phyloP scores from a whole-genome alignment of 2,113 vertebrate species.

The Polypterus senegalus region DNA sequence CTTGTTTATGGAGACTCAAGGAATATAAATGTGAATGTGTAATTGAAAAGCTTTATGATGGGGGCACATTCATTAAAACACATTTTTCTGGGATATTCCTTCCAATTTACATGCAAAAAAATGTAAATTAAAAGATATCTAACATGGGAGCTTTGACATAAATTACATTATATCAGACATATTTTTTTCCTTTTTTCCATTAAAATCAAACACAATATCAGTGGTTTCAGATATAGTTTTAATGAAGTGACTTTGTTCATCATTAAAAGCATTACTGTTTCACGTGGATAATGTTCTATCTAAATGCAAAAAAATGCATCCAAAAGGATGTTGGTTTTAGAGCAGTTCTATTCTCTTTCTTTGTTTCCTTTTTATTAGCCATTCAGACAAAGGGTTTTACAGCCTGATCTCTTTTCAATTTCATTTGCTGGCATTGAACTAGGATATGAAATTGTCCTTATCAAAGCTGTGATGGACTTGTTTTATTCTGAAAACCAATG shows the following conservation, averaged over 20 bases:
- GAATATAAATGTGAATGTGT: background rate
- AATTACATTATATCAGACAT: background rate
- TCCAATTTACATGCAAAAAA: background rate
- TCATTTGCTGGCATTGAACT: no score
- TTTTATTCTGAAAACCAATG: no score
- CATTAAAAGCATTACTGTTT: background rate
- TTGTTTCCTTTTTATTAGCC: no score
- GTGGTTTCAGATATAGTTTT: background rate
- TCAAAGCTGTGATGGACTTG: no score
- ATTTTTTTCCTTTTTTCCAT: background rate
- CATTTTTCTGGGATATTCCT: background rate
- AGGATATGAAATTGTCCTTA: no score
- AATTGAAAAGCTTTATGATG: background rate
- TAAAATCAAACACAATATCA: background rate
- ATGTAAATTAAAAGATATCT: slow-evolving; percentile 4
- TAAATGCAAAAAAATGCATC: background rate
- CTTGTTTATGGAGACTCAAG: no score
- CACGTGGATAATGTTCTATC: background rate
- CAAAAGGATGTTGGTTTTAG: no score
- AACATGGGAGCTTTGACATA: background rate
- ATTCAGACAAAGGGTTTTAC: no score
- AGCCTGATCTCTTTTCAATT: no score
- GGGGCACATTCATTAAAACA: background rate
- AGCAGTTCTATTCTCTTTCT: no score
- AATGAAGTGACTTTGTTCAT: background rate